Base-by-base conservation (phyloP, 2,888 invertebrate genomes). In the Plebejus anna region DNA sequence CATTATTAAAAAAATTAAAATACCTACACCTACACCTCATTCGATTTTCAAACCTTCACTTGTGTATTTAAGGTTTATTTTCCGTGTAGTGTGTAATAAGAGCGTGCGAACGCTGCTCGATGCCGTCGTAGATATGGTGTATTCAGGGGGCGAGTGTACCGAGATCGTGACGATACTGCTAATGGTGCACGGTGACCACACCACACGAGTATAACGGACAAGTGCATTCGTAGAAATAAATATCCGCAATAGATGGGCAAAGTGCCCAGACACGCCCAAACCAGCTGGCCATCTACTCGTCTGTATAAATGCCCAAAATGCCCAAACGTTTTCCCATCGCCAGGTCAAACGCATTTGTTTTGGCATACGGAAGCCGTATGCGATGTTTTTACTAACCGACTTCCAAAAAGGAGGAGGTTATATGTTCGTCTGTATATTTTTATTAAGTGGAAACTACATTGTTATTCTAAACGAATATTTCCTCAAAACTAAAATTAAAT, bases 121-220 rank as follows among this genome's bases (percentile, higher is more conserved):
- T 80, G 79, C 81, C 80, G 75, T 77, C 82, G 80, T 80, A 85
- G 87, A 88, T 88, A 88, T 82, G 84, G 82, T 82, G 83, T 84
- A 85, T 83, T 77, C 84, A 83, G 82, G 81, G 82, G 81, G 81
- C 81, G 82, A 81, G 81, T 82, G 83, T 80, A 80, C 79, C 78
- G 76, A 79, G 81, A 78, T 83, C 90, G 90, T 90, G 90, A 88
- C 86, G 81, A 81, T 82, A 88, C 86, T 90, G 80, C 82, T 87
- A 89, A 90, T 89, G 85, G 32, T 72, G 72, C 47, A 9, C 22
- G 73, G 55, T 73, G 73, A 55, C 73, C 55, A 73, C 28, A 73
- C 55, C 13, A 32, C 55, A 51, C 16, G 5, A 66, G 28, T 28
- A 7, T 73, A 73, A 73, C 73, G 73, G 73, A 55, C 73, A 51